Evolutionary conservation across 2,113 vertebrate genomes (phyloP).

Genomic region (Catagonus wagneri): DNA sequence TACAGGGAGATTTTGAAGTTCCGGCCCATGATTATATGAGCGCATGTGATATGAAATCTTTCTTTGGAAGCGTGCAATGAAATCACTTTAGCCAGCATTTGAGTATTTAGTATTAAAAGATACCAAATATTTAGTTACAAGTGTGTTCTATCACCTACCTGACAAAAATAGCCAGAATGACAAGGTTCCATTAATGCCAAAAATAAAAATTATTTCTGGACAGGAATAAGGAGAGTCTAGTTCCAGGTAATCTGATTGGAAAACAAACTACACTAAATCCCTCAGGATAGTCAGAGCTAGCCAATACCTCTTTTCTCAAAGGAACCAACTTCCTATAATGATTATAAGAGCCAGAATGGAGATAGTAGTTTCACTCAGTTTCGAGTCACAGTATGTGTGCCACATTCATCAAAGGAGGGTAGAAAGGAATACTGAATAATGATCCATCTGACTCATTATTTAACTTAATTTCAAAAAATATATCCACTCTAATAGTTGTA

Average conservation of each 20-base stretch:
- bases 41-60: neutral
- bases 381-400: neutral
- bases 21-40: neutral
- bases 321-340: neutral
- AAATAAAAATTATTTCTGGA: neutral
- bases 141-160: neutral
- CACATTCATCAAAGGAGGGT: neutral
- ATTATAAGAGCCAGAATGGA: neutral
- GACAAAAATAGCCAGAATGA: conserved; percentile 24
- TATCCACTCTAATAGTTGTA: neutral
- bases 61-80: neutral
- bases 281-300: neutral
- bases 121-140: neutral
- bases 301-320: neutral
- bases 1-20: conserved; percentile 42
- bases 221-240: conserved; percentile 16
- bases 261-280: conserved; percentile 1
- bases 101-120: conserved; percentile 8
- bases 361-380: neutral
- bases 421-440: neutral
- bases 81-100: conserved; percentile 14
- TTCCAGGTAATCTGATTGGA: neutral
- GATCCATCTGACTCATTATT: neutral
- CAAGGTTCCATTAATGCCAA: neutral
- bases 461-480: conserved; percentile 21